A percentile compares a stretch with the other conserved stretches of the same genome.
Conservation (phyloP, 2,113 vertebrate genomes). For the Calyptommatus sinebrachiatus region DNA sequence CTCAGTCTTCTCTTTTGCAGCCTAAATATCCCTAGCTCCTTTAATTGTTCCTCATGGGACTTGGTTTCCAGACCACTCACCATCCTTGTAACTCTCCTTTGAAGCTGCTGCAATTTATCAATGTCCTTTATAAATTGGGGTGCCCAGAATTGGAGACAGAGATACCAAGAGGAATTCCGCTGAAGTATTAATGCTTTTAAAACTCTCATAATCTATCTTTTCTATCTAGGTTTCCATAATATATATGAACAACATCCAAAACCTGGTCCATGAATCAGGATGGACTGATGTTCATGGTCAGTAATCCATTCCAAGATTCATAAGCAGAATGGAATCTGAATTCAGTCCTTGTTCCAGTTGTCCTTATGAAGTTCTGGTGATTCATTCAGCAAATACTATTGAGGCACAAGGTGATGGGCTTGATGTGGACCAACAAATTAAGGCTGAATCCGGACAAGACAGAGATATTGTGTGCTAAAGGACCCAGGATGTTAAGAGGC, state of each 20-base stretch:
- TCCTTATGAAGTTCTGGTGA: neutral
- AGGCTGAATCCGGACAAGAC: too few species aligned
- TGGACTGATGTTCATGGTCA: neutral
- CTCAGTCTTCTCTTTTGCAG: too few species aligned
- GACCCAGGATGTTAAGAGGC: too few species aligned
- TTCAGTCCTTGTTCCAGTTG: neutral
- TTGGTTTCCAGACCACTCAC: too few species aligned
- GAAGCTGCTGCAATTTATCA: too few species aligned
- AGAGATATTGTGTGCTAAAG: too few species aligned
- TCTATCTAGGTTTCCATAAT: neutral
- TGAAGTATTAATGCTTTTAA: neutral
- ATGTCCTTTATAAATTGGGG: neutral
- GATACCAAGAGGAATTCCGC: too few species aligned
- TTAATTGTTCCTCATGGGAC: too few species aligned
- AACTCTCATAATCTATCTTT: neutral
- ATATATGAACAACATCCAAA: too few species aligned
- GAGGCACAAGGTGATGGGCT: neutral
- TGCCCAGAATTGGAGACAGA: neutral
- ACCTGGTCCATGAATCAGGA: neutral
- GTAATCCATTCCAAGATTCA: neutral
- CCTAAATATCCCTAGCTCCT: too few species aligned
- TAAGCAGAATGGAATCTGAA: neutral
- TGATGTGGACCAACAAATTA: too few species aligned
- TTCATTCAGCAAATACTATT: neutral
- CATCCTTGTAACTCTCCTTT: too few species aligned